A percentile compares a stretch with the other conserved stretches of the same genome.
Conservation (phyloP, 2,888 invertebrate species). For the Apamea sordens region DNA sequence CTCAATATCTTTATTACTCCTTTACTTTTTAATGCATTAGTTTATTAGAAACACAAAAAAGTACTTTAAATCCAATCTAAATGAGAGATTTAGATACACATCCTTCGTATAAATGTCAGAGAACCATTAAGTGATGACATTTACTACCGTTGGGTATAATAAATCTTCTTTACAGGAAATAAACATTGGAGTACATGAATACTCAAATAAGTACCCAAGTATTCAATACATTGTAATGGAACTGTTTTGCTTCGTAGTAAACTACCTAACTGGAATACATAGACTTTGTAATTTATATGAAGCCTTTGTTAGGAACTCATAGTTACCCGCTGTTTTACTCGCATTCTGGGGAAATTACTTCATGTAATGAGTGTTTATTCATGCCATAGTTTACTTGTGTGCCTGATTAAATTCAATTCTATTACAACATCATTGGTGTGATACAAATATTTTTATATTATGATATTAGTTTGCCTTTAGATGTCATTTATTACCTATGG, state of each 20-base stretch:
- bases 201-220: slow-evolving; percentile 28
- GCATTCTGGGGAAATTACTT: neutral
- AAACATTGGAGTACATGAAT: slow-evolving; percentile 56
- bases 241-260: slow-evolving; percentile 28
- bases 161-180: slow-evolving; percentile 56
- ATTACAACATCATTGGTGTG: neutral
- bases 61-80: slow-evolving; percentile 1
- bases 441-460: neutral
- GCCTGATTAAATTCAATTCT: neutral
- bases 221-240: slow-evolving; percentile 37
- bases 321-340: neutral
- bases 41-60: neutral
- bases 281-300: slow-evolving; percentile 15
- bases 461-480: neutral
- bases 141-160: slow-evolving; percentile 45
- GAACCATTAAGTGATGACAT: slow-evolving; percentile 40
- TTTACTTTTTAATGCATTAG: neutral
- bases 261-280: slow-evolving; percentile 32
- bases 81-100: slow-evolving; percentile 13
- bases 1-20: too few species aligned
- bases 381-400: neutral
- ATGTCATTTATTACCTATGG: neutral
- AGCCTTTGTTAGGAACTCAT: neutral
- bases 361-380: neutral
- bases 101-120: slow-evolving; percentile 27